phyloP scores from a whole-genome alignment of 2,113 vertebrate genomes.

The Alethe castanea region DNA sequence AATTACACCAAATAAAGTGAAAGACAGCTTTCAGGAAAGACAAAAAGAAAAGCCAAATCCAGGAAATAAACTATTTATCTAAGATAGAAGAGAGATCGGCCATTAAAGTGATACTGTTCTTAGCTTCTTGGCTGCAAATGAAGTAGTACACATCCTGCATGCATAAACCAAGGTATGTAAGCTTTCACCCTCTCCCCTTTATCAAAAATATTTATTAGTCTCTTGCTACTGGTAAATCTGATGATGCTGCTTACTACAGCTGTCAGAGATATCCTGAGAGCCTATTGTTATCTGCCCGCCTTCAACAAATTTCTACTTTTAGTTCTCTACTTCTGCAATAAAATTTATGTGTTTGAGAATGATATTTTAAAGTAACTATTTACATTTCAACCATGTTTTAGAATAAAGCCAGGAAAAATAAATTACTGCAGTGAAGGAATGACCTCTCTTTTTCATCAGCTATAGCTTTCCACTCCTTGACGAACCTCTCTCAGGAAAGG shows the following conservation, averaged over 20 bases:
- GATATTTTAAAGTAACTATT: neutral
- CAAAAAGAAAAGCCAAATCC: neutral
- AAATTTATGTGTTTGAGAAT: neutral
- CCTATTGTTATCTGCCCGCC: neutral
- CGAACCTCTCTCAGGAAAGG: neutral
- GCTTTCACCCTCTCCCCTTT: neutral
- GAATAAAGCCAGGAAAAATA: neutral
- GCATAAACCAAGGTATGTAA: neutral
- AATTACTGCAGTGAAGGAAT: neutral
- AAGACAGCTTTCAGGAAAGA: neutral
- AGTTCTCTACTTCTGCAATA: neutral
- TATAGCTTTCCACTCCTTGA: neutral
- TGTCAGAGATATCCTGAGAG: neutral
- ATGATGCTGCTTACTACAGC: neutral
- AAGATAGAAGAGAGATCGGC: neutral
- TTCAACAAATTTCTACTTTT: neutral
- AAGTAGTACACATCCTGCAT: neutral
- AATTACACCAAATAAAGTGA: neutral
- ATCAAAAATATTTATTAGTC: neutral
- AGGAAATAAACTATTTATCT: neutral
- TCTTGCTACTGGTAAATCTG: neutral
- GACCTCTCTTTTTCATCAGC: neutral
- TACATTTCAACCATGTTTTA: neutral
- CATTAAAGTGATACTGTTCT: neutral
- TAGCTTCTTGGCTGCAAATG: neutral